These are phyloP conservation scores for Apotomis capreana DNA, from an alignment of 2,888 invertebrate species.

Conservation along the genomic window DNA sequence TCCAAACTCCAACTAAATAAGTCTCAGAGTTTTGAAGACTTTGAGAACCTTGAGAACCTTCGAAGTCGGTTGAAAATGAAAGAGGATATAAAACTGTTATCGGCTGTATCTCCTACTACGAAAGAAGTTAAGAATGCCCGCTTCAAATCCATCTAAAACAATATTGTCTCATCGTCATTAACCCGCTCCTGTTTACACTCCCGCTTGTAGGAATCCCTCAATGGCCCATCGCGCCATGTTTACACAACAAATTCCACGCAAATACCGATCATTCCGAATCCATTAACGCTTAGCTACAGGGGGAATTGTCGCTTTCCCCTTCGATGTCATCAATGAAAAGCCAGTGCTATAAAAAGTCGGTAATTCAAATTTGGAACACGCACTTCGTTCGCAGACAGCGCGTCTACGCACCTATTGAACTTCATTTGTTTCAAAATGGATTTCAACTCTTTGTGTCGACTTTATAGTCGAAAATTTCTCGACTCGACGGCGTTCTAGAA, in stretches of 20 bases:
- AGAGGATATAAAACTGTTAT: too few species aligned
- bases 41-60: too few species aligned
- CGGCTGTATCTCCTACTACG: neutral
- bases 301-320: neutral
- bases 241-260: slow-evolving; percentile 29
- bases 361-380: slow-evolving; percentile 44
- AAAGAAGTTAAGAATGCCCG: slow-evolving; percentile 33
- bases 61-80: too few species aligned
- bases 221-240: slow-evolving; percentile 44
- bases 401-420: slow-evolving; percentile 54
- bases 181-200: slow-evolving; percentile 50
- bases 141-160: slow-evolving; percentile 35
- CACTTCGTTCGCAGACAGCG: slow-evolving; percentile 58
- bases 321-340: slow-evolving; percentile 47
- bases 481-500: slow-evolving; percentile 29
- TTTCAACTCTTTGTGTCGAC: slow-evolving; percentile 41
- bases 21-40: too few species aligned
- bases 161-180: slow-evolving; percentile 45
- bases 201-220: slow-evolving; percentile 52
- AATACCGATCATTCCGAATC: slow-evolving; percentile 46
- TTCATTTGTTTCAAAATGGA: slow-evolving; percentile 37
- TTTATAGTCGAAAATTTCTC: slow-evolving; percentile 42
- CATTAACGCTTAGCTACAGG: slow-evolving; percentile 42
- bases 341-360: slow-evolving; percentile 30
- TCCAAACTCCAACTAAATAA: too few species aligned